These are phyloP conservation scores for Rosalia funebris DNA, from an alignment of 2,888 invertebrate species.

Conservation along the genomic window DNA sequence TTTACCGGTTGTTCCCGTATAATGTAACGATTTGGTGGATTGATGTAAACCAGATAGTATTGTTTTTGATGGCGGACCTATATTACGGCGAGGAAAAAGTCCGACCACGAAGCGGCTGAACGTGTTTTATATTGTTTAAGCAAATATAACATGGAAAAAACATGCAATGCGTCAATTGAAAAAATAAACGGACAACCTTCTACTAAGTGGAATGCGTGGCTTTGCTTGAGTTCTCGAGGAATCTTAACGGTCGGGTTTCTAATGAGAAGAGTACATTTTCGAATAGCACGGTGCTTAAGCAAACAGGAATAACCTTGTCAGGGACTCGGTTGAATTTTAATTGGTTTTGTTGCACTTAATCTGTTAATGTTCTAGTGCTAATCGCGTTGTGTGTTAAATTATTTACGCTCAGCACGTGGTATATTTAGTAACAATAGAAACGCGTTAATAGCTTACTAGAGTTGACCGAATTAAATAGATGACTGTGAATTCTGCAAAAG, in stretches of 20 bases:
- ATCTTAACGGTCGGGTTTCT: conserved; percentile 6
- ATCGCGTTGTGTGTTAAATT: conserved; percentile 18
- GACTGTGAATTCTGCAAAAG: conserved; percentile 9
- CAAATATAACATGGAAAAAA: conserved; percentile 42
- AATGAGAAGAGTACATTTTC: conserved; percentile 17
- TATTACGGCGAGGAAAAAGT: conserved; percentile 39
- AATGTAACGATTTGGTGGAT: conserved; percentile 55
- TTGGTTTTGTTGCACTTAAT: conserved; percentile 11
- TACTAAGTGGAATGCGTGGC: conserved; percentile 27
- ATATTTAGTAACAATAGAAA: conserved; percentile 25
- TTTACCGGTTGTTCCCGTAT: conserved; percentile 53
- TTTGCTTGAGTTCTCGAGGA: conserved; percentile 4
- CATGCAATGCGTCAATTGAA: conserved; percentile 35
- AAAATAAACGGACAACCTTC: conserved; percentile 28
- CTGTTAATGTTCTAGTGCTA: conserved; percentile 16
- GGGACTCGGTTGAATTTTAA: background rate
- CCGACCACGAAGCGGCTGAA: conserved; percentile 33
- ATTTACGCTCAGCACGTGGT: conserved; percentile 26
- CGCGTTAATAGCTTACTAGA: conserved; percentile 19
- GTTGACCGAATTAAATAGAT: conserved; percentile 13
- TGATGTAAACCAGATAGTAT: conserved; percentile 57
- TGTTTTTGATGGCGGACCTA: conserved; percentile 53
- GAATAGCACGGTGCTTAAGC: background rate
- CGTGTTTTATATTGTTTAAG: conserved; percentile 44
- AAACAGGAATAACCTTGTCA: conserved; percentile 11